Evolutionary conservation across 1,140 invertebrate genomes (phyloP).

Genomic region (Drosophila repleta): DNA sequence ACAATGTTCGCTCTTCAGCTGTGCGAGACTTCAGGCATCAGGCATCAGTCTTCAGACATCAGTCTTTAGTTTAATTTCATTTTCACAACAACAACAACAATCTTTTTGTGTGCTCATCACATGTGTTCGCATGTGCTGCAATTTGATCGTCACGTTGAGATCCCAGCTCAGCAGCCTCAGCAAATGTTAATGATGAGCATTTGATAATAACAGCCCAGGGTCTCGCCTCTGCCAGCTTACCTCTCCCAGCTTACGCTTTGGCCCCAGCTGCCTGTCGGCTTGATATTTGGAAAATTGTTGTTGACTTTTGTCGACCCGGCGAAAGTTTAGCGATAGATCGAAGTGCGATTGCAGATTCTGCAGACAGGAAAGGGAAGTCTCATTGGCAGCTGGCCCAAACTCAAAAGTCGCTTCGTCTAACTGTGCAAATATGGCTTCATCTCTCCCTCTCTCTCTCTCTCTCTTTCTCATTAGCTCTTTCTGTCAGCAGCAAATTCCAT

Average conservation of each 20-base stretch:
- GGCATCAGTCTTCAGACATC: not conserved
- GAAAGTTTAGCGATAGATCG: conserved; percentile 19
- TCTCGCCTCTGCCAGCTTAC: conserved; percentile 2
- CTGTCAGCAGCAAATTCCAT: conserved; percentile 2
- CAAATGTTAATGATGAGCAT: conserved; percentile 78
- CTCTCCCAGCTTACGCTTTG: conserved; percentile 10
- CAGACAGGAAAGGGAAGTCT: conserved; percentile 25
- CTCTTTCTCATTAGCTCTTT: too few relatives aligned
- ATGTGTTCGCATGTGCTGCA: conserved; percentile 74
- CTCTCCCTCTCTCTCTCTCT: too few relatives aligned
- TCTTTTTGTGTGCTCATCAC: conserved; percentile 30
- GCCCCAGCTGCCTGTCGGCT: conserved; percentile 15
- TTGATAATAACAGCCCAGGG: conserved; percentile 65
- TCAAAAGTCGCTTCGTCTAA: not conserved
- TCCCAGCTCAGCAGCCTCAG: conserved; percentile 39
- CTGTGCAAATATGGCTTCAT: too few relatives aligned
- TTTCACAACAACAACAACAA: conserved; percentile 62
- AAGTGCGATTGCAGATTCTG: conserved; percentile 9
- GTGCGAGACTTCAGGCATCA: too few relatives aligned
- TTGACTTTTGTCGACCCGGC: conserved; percentile 24
- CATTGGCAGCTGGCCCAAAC: not conserved
- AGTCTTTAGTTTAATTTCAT: conserved; percentile 73
- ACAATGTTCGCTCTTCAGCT: conserved; percentile 9
- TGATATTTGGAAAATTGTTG: conserved; percentile 29
- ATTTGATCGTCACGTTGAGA: conserved; percentile 74